Base-by-base conservation (phyloP, 2,888 invertebrate species). In the Synanthedon myopaeformis region DNA sequence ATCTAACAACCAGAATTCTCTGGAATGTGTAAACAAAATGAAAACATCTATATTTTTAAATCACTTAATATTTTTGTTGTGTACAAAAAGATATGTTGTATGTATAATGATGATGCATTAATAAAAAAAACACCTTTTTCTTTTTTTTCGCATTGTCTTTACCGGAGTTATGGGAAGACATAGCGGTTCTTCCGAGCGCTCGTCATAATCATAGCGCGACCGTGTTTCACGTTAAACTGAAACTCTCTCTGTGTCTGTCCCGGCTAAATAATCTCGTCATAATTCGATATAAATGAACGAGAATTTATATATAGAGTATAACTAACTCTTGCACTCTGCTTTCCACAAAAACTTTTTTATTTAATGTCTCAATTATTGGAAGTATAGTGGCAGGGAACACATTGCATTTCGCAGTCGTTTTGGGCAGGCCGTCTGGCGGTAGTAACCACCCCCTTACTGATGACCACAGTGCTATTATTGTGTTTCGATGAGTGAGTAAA, bases 141-240 rank as follows among this genome's bases (percentile, higher is more conserved):
- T 45, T 45, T 54, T 70, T 72, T 60, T 62, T 73, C 56, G 69
- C 72, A 65, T 72, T 74, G 68, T 73, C 79, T 60, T 69, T 75
- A 48, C 63, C 57, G 56, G 54, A 56, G 54, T 66, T 65, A 59
- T 62, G 58, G 55, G 61, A 63, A 63, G 62, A 58, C 66, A 68
- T 67, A 49, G 49, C 65, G 57, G 45, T 61, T 58, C 56, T 63
- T 58, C 54, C 59, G 54, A 52, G 63, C 61, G 57, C 60, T 56
- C 49, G 66, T 56, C 49, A 49, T 11, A 8, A 17, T 11, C 17
- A 8, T 70, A 63, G 60, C 57, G 58, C 69, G 66, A 62, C 60
- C 57, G 58, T 69, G 66, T 62, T 70, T 63, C 63, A 67, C 68
- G 71, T 64, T 67, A 69, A 70, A 72, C 82, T 79, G 69, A 75